A percentile compares a stretch with the other conserved stretches of the same genome.
These are phyloP conservation scores for Iguana delicatissima DNA, from an alignment of 2,797 vertebrate species.

Conservation along the genomic window DNA sequence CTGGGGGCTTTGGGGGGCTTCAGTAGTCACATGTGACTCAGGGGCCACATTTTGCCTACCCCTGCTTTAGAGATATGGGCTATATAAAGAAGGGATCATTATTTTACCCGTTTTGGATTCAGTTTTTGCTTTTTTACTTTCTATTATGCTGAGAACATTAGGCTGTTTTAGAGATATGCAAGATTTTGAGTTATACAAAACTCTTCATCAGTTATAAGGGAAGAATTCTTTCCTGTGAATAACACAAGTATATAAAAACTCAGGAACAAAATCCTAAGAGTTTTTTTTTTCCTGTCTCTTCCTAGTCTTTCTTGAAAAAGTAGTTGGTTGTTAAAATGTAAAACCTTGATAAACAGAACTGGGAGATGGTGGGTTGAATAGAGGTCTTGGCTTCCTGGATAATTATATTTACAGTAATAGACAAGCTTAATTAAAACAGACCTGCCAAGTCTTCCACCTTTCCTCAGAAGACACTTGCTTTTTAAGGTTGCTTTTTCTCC, in stretches of 20 bases:
- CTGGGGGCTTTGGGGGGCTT: too few species aligned
- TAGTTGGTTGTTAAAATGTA: not conserved
- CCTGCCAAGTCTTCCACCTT: not conserved
- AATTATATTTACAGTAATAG: slow-evolving; percentile 10
- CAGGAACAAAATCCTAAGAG: not conserved
- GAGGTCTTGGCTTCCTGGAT: not conserved
- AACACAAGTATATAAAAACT: not conserved
- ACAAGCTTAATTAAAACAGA: not conserved
- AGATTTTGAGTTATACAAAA: not conserved
- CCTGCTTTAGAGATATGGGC: too few species aligned
- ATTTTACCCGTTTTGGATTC: not conserved
- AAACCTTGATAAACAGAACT: not conserved
- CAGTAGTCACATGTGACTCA: too few species aligned
- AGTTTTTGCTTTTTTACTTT: not conserved
- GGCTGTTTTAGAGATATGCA: not conserved
- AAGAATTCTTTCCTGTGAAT: not conserved
- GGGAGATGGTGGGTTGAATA: not conserved
- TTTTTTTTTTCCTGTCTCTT: not conserved
- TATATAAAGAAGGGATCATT: not conserved
- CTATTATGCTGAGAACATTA: not conserved
- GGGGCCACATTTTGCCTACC: too few species aligned
- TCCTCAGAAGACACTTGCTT: not conserved
- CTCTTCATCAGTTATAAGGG: not conserved
- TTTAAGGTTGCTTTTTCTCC: not conserved
- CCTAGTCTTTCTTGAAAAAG: not conserved